A percentile compares a stretch with the other conserved stretches of the same genome.
Evolutionary conservation across 2,888 invertebrate species (phyloP).

Genomic region (Pogonocherus hispidulus): DNA sequence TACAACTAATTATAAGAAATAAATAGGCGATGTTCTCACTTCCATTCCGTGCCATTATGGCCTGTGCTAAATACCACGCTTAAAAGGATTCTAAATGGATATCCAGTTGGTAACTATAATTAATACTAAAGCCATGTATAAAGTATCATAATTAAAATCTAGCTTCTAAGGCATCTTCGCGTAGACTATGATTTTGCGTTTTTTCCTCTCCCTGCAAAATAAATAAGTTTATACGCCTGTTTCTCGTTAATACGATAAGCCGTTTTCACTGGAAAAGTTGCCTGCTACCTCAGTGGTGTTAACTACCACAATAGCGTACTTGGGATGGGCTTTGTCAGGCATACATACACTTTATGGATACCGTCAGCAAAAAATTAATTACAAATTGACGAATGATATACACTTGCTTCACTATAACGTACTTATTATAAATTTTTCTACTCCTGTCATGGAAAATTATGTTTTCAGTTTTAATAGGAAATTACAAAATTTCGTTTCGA

Average conservation of each 20-base stretch:
- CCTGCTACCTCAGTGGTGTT: constrained; percentile 15
- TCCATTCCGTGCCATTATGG: neutral
- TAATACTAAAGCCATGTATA: constrained; percentile 18
- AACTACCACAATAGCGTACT: neutral
- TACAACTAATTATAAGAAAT: neutral
- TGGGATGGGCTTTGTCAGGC: neutral
- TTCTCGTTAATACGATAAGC: constrained; percentile 24
- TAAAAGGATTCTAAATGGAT: constrained; percentile 16
- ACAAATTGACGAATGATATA: too few species aligned
- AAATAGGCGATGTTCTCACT: constrained; percentile 5
- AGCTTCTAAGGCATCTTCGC: constrained; percentile 15
- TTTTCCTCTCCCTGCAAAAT: neutral
- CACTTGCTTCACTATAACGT: too few species aligned
- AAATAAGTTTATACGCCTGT: constrained; percentile 19
- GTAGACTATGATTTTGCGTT: constrained; percentile 18
- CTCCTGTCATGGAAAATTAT: too few species aligned
- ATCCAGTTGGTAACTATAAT: constrained; percentile 22
- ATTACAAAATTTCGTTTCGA: too few species aligned
- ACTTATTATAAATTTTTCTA: too few species aligned
- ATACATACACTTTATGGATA: too few species aligned
- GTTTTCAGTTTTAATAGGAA: too few species aligned
- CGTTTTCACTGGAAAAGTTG: constrained; percentile 16
- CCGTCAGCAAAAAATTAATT: too few species aligned
- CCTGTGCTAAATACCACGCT: constrained; percentile 13
- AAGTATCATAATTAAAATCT: constrained; percentile 32